Evolutionary conservation across 2,888 invertebrate genomes (phyloP).

Genomic region (Drosophila tripunctata): DNA sequence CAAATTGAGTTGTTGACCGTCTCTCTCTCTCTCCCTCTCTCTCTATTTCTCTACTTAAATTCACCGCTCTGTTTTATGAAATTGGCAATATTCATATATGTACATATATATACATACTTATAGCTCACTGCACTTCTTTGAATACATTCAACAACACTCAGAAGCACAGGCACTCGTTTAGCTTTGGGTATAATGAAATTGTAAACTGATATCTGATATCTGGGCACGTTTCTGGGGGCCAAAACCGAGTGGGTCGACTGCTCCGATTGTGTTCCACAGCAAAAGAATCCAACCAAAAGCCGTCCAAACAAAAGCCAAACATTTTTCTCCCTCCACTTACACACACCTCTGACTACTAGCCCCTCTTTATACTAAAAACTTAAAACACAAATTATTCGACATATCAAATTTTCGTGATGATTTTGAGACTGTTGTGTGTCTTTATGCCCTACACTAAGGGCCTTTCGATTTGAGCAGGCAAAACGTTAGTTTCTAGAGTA

Average conservation of each 20-base stretch:
- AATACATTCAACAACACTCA: background rate
- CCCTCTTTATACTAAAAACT: too few species aligned
- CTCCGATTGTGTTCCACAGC: background rate
- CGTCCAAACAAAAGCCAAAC: conserved; percentile 26
- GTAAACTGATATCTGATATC: conserved; percentile 70
- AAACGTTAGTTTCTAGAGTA: too few species aligned
- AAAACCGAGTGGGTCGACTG: conserved; percentile 6
- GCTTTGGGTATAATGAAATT: conserved; percentile 39
- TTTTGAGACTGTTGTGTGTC: conserved; percentile 2
- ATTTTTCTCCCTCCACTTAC: too few species aligned
- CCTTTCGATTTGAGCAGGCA: conserved; percentile 3
- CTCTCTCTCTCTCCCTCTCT: background rate
- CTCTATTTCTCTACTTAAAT: background rate
- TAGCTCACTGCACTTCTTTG: conserved; percentile 23
- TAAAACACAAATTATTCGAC: conserved; percentile 7
- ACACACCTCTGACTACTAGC: too few species aligned
- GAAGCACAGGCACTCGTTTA: conserved; percentile 4
- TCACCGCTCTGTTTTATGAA: conserved; percentile 5
- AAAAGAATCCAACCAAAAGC: conserved; percentile 19
- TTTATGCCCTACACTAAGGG: background rate
- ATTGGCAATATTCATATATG: conserved; percentile 17
- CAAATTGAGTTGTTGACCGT: conserved; percentile 32
- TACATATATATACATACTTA: conserved; percentile 5
- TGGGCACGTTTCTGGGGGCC: conserved; percentile 54
- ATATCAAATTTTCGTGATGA: conserved; percentile 49